Conservation (phyloP, 2,113 vertebrate genomes). For the Corythornis cristatus region DNA sequence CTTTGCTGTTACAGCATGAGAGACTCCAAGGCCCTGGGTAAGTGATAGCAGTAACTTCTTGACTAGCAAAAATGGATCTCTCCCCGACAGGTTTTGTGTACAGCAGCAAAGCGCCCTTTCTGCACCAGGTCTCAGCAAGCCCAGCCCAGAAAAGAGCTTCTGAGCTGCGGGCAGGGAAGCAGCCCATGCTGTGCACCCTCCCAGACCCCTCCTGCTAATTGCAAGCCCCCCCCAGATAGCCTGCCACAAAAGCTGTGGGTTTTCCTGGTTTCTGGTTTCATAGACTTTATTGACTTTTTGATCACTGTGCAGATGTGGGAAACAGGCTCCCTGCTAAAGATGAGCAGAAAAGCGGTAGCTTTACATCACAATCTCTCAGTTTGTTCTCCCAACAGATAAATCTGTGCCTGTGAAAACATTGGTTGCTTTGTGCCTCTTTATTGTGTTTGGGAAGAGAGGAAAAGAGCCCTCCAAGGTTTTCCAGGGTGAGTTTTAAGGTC, state of each 20-base stretch:
- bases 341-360: background rate
- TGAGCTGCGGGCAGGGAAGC: background rate
- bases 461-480: background rate
- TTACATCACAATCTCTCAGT: background rate
- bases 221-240: background rate
- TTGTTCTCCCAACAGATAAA: slow-evolving; percentile 14
- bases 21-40: background rate
- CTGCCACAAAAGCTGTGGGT: background rate
- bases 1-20: background rate
- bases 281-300: background rate
- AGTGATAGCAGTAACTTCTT: background rate
- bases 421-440: background rate
- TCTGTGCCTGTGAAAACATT: slow-evolving; percentile 56
- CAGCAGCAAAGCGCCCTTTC: background rate
- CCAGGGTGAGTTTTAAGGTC: background rate
- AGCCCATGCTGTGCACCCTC: background rate
- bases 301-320: background rate
- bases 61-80: background rate
- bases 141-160: background rate
- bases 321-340: background rate
- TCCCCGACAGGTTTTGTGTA: background rate
- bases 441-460: background rate
- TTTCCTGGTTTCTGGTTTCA: background rate
- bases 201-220: background rate
- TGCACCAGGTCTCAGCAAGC: background rate